Percentiles rank a stretch among this genome's conserved stretches.
phyloP scores from a whole-genome alignment of 2,797 vertebrate genomes.

The Falco cherrug region DNA sequence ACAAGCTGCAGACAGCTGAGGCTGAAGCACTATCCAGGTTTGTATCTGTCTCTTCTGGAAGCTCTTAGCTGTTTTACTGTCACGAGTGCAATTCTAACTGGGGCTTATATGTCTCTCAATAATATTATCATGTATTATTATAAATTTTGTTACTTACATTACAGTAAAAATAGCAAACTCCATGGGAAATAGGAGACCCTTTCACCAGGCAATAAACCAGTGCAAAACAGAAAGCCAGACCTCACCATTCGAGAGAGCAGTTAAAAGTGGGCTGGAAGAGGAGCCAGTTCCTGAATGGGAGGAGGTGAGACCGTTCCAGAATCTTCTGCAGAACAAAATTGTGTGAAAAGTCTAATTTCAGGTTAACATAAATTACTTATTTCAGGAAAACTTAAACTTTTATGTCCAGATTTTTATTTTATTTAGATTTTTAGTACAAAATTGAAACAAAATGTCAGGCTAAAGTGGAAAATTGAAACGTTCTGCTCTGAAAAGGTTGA shows the following conservation, averaged over 20 bases:
- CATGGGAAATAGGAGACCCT: background rate
- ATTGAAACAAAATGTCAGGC: background rate
- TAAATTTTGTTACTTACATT: background rate
- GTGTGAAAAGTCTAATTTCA: background rate
- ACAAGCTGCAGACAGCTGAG: background rate
- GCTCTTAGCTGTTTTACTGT: background rate
- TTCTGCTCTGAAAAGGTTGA: conserved; percentile 38
- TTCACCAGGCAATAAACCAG: background rate
- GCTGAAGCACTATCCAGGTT: background rate
- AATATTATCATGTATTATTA: rapidly evolving
- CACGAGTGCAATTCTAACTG: rapidly evolving
- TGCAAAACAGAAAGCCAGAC: background rate
- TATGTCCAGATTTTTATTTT: background rate
- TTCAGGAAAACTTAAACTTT: background rate
- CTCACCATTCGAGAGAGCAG: rapidly evolving
- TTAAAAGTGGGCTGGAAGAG: background rate
- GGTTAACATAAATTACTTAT: background rate
- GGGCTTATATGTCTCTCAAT: rapidly evolving
- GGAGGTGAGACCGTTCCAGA: background rate
- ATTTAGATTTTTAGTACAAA: background rate
- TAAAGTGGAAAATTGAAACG: conserved; percentile 2
- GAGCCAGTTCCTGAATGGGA: background rate
- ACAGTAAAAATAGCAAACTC: background rate
- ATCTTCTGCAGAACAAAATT: background rate
- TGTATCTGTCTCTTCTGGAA: background rate